Evolutionary conservation across 2,888 invertebrate species (phyloP).

Genomic region (Parascotia fuliginaria): DNA sequence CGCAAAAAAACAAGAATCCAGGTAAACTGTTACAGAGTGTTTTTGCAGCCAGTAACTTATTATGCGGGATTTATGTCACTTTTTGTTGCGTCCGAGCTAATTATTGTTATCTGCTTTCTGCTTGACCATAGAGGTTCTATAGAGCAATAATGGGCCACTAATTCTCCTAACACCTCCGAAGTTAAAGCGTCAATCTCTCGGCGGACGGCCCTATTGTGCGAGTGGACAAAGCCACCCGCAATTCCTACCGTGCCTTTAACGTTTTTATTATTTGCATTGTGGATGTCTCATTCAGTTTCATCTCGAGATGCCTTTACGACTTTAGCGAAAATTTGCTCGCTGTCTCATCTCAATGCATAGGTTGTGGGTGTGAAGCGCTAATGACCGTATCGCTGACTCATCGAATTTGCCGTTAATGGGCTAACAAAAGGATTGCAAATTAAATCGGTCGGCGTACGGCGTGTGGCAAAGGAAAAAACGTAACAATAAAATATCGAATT

Average conservation of each 20-base stretch:
- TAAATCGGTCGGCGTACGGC: conserved; percentile 68
- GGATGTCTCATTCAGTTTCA: conserved; percentile 76
- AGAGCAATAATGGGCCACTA: conserved; percentile 82
- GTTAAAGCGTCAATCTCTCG: conserved; percentile 76
- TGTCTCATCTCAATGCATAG: conserved; percentile 13
- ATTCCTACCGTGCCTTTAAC: conserved; percentile 77
- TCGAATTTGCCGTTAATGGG: conserved; percentile 54
- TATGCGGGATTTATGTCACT: conserved; percentile 85
- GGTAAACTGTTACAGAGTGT: conserved; percentile 75
- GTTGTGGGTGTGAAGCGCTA: conserved; percentile 28
- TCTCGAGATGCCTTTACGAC: conserved; percentile 54
- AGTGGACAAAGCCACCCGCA: conserved; percentile 78
- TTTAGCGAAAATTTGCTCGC: conserved; percentile 44
- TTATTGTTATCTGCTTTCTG: conserved; percentile 84
- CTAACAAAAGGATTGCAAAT: conserved; percentile 71
- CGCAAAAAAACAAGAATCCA: conserved; percentile 75
- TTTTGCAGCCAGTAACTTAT: conserved; percentile 77
- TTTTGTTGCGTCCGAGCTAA: conserved; percentile 82
- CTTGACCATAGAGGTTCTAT: conserved; percentile 79
- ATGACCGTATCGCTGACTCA: conserved; percentile 64
- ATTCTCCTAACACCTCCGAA: conserved; percentile 82
- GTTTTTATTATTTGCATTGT: conserved; percentile 75
- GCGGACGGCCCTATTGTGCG: conserved; percentile 67
- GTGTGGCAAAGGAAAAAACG: conserved; percentile 65
- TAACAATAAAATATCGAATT: conserved; percentile 80